These are phyloP conservation scores for Agonum fuliginosum DNA, from an alignment of 2,888 invertebrate species.

Conservation along the genomic window DNA sequence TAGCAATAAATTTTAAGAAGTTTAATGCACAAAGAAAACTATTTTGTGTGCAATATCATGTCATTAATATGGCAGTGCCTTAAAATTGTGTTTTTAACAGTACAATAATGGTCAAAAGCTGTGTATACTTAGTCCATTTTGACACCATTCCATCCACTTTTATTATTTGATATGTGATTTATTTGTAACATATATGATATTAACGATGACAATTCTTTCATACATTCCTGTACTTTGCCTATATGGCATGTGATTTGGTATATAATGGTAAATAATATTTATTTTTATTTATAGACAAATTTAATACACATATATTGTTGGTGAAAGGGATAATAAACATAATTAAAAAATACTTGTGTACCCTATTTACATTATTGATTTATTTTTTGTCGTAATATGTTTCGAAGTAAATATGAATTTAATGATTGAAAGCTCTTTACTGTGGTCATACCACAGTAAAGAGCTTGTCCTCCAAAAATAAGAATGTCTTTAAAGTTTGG, in stretches of 20 bases:
- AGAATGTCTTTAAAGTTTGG: no score
- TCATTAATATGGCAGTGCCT: constrained; percentile 51
- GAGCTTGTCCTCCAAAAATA: no score
- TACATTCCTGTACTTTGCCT: constrained; percentile 59
- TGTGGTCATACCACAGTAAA: no score
- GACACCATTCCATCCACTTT: constrained; percentile 55
- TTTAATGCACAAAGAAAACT: constrained; percentile 39
- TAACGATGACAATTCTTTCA: constrained; percentile 57
- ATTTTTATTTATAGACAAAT: constrained; percentile 58
- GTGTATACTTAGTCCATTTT: constrained; percentile 53
- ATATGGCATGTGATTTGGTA: constrained; percentile 56
- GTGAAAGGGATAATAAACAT: constrained; percentile 58
- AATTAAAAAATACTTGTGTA: background rate
- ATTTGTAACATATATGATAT: constrained; percentile 58
- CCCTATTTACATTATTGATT: no score
- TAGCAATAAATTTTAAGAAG: constrained; percentile 36
- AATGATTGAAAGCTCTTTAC: no score
- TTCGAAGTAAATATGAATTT: no score
- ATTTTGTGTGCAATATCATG: constrained; percentile 44
- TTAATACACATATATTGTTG: constrained; percentile 58
- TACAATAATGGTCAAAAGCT: constrained; percentile 39
- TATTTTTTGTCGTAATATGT: no score
- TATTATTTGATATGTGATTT: constrained; percentile 57
- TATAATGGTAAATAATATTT: constrained; percentile 57
- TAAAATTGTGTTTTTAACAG: constrained; percentile 47